phyloP scores from a whole-genome alignment of 2,888 invertebrate species.

The Melanophora roralis region DNA sequence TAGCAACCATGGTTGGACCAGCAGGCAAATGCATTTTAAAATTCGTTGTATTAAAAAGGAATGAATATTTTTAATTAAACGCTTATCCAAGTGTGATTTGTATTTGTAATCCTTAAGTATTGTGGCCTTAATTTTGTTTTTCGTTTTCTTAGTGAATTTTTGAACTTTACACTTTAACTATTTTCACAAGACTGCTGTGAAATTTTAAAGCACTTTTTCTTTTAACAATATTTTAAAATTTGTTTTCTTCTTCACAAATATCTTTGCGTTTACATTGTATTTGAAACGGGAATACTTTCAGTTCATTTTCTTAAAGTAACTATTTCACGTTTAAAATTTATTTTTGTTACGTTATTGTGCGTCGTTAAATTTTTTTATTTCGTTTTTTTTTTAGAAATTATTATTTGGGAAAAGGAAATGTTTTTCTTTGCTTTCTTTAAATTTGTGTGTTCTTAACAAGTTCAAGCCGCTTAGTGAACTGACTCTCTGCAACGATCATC shows the following conservation, averaged over 20 bases:
- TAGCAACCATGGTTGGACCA: conserved; percentile 75
- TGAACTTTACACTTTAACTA: conserved; percentile 37
- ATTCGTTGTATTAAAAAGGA: conserved; percentile 46
- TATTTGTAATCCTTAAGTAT: conserved; percentile 9
- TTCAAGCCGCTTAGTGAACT: conserved; percentile 77
- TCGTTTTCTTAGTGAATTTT: neutral
- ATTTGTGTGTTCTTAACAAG: conserved; percentile 72
- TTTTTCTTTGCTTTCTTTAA: conserved; percentile 29
- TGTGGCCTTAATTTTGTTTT: conserved; percentile 1
- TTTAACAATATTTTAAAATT: conserved; percentile 13
- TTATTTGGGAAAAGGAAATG: conserved; percentile 28
- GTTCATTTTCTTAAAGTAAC: conserved; percentile 26
- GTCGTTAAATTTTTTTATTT: no score
- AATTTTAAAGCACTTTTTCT: conserved; percentile 32
- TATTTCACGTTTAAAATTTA: conserved; percentile 29
- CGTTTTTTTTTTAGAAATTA: neutral
- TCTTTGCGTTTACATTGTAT: conserved; percentile 3
- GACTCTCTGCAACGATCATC: conserved; percentile 76
- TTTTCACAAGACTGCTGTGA: neutral
- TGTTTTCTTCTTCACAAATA: neutral
- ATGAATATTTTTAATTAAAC: neutral
- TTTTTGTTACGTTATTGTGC: conserved; percentile 44
- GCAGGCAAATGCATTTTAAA: conserved; percentile 75
- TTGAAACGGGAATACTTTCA: neutral
- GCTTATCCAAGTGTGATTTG: conserved; percentile 45